Percentiles rank a stretch among this genome's conserved stretches.
Conservation (phyloP, 2,113 vertebrate genomes). For the Bucco capensis region DNA sequence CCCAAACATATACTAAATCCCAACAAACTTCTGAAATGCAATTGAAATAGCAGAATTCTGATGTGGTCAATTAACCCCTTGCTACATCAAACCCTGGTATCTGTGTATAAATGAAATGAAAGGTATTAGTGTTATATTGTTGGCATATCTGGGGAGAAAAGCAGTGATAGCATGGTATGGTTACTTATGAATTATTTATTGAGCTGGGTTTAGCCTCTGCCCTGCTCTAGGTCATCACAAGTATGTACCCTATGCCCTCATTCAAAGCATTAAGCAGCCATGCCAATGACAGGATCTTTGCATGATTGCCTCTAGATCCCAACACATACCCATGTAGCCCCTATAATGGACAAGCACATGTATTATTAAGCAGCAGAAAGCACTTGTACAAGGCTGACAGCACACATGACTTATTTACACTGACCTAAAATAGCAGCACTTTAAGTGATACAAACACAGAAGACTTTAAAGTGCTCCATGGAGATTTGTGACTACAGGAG, state of each 20-base stretch:
- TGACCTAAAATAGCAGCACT: constrained; percentile 77
- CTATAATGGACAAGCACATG: constrained; percentile 80
- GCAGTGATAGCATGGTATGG: background rate
- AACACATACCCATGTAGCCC: constrained; percentile 56
- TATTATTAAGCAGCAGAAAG: constrained; percentile 80
- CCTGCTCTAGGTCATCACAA: constrained; percentile 47
- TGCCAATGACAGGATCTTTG: constrained; percentile 53
- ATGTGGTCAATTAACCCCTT: background rate
- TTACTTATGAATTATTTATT: constrained; percentile 57
- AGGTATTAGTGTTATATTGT: background rate
- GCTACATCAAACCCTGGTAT: background rate
- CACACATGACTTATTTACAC: constrained; percentile 74
- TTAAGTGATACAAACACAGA: constrained; percentile 73
- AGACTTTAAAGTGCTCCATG: constrained; percentile 68
- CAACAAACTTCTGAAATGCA: background rate
- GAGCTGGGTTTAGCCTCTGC: constrained; percentile 56
- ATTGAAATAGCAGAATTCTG: background rate
- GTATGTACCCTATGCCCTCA: background rate
- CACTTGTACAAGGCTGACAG: constrained; percentile 70
- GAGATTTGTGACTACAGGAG: constrained; percentile 63
- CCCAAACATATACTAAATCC: background rate
- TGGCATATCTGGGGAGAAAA: constrained; percentile 8
- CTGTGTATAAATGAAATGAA: constrained; percentile 8
- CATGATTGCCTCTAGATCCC: constrained; percentile 62
- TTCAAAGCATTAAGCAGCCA: constrained; percentile 56